Percentiles rank a stretch among this genome's conserved stretches.
Conservation (phyloP, 2,113 vertebrate genomes). For the Scytalopus superciliaris region DNA sequence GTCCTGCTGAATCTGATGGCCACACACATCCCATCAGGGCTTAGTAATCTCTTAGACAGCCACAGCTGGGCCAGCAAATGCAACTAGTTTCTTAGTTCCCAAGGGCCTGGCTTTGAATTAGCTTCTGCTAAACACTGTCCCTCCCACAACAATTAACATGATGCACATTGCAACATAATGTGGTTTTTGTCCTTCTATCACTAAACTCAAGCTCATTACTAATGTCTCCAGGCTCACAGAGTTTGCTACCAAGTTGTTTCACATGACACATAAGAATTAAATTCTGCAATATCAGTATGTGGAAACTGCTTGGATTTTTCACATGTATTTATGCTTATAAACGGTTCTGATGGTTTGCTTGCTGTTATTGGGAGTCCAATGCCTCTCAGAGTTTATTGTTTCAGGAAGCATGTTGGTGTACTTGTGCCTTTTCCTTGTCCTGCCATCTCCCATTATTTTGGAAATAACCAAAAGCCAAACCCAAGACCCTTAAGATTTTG, state of each 20-base stretch:
- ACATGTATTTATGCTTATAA: neutral
- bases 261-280: accelerated
- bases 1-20: neutral
- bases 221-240: neutral
- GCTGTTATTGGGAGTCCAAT: neutral
- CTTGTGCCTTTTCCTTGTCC: neutral
- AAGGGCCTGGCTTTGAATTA: neutral
- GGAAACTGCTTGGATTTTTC: neutral
- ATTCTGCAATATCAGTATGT: neutral
- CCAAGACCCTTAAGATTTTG: neutral
- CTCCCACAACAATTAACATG: neutral
- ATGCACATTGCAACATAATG: neutral
- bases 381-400: neutral
- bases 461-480: neutral
- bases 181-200: neutral
- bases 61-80: slow-evolving; percentile 36
- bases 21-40: neutral
- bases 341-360: neutral
- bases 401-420: neutral
- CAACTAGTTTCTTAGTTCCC: neutral
- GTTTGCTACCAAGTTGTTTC: neutral
- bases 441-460: neutral
- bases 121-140: neutral
- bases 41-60: neutral
- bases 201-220: neutral